Evolutionary conservation across 53 echinoderm and acorn worm genomes (phyloP).

Genomic region (Paelopatides confundens): DNA sequence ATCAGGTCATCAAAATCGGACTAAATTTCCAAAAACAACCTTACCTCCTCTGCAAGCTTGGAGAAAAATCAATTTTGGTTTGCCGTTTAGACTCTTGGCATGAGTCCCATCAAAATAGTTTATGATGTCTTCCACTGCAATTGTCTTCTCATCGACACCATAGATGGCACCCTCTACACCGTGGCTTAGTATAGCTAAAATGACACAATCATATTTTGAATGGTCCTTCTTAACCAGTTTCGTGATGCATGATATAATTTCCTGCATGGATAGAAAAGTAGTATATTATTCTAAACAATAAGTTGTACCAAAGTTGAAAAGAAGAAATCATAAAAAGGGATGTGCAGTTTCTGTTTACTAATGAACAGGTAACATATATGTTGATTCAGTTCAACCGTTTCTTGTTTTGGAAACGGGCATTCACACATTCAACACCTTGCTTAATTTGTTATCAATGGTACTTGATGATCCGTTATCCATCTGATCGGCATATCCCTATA

Average conservation of each 20-base stretch:
- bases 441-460: too few relatives aligned
- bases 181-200: slow-evolving; percentile 85
- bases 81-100: slow-evolving; percentile 79
- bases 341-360: too few relatives aligned
- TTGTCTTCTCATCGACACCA: slow-evolving; percentile 77
- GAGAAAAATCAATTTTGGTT: slow-evolving; percentile 91
- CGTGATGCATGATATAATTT: slow-evolving; percentile 28
- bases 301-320: too few relatives aligned
- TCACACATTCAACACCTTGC: too few relatives aligned
- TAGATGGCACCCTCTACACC: slow-evolving; percentile 91
- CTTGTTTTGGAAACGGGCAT: neutral
- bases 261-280: slow-evolving; percentile 30
- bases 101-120: slow-evolving; percentile 72
- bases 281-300: too few relatives aligned
- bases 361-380: too few relatives aligned
- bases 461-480: too few relatives aligned
- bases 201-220: slow-evolving; percentile 79
- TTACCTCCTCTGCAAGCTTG: slow-evolving; percentile 96
- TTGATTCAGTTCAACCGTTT: too few relatives aligned
- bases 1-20: too few relatives aligned
- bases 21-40: too few relatives aligned
- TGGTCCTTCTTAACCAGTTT: slow-evolving; percentile 69
- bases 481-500: too few relatives aligned
- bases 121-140: slow-evolving; percentile 79
- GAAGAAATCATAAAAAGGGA: too few relatives aligned